phyloP scores from a whole-genome alignment of 2,113 vertebrate genomes.

The Piaya cayana region DNA sequence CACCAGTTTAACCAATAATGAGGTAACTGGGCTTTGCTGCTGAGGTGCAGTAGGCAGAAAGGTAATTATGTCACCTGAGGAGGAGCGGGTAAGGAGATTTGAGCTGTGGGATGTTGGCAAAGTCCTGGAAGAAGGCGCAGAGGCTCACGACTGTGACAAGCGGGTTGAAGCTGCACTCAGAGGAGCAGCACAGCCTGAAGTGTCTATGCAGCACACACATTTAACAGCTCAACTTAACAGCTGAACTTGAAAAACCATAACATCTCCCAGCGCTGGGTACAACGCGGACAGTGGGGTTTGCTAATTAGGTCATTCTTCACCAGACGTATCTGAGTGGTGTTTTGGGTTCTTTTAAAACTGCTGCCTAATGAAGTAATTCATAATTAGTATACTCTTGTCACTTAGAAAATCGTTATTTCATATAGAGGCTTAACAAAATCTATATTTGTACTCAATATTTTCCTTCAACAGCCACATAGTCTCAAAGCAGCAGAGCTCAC shows the following conservation, averaged over 20 bases:
- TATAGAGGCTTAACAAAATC: not conserved
- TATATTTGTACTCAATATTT: not conserved
- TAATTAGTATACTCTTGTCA: not conserved
- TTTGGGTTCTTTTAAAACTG: slow-evolving; percentile 18
- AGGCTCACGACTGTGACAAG: rapidly evolving
- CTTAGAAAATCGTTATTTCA: not conserved
- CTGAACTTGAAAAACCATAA: not conserved
- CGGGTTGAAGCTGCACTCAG: not conserved
- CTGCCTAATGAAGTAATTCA: slow-evolving; percentile 39
- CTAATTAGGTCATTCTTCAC: slow-evolving; percentile 45
- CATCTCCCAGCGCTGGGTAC: not conserved
- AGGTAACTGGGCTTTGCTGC: not conserved
- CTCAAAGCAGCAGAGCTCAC: not conserved
- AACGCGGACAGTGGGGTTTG: not conserved
- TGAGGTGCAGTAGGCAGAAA: not conserved
- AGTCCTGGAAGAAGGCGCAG: not conserved
- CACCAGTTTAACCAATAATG: not conserved
- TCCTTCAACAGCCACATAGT: not conserved
- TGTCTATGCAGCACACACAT: not conserved
- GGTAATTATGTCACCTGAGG: not conserved
- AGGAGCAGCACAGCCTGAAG: too few species aligned
- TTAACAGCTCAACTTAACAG: not conserved
- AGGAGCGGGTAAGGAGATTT: not conserved
- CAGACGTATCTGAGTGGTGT: not conserved
- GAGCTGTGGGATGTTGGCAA: not conserved